Conservation (phyloP, 2,113 vertebrate species). For the Natator depressus region DNA sequence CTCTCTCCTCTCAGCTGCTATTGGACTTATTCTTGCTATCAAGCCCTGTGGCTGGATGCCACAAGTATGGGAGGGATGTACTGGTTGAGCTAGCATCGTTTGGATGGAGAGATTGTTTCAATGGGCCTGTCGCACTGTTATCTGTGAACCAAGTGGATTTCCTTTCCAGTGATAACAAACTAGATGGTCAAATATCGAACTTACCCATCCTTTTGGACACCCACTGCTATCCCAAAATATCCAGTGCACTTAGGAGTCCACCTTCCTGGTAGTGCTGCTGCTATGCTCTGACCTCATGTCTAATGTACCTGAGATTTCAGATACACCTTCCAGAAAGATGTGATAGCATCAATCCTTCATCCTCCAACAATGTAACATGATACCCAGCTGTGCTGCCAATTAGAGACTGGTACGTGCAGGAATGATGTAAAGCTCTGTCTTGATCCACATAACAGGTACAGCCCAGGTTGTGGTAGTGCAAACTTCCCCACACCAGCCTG, state of each 20-base stretch:
- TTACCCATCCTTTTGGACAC: not conserved
- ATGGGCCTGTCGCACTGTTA: not conserved
- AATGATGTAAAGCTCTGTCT: not conserved
- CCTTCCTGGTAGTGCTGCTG: not conserved
- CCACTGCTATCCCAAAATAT: not conserved
- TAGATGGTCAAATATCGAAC: not conserved
- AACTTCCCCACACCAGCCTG: not conserved
- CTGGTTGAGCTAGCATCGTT: not conserved
- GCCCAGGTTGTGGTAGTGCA: not conserved
- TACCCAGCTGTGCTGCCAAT: not conserved
- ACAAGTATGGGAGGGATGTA: not conserved
- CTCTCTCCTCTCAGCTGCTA: not conserved
- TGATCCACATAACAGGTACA: not conserved
- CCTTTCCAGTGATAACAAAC: slow-evolving; percentile 9
- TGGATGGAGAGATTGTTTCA: slow-evolving; percentile 1
- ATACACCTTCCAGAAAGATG: not conserved
- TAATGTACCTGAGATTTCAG: not conserved
- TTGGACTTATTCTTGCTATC: not conserved
- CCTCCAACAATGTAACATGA: not conserved
- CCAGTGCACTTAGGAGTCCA: not conserved
- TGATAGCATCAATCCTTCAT: not conserved
- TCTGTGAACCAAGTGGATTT: not conserved
- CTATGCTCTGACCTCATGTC: not conserved
- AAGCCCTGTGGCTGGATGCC: not conserved
- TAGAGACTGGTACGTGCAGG: not conserved